These are phyloP conservation scores for Heteromyza rotundicornis DNA, from an alignment of 2,888 invertebrate genomes.

Conservation along the genomic window DNA sequence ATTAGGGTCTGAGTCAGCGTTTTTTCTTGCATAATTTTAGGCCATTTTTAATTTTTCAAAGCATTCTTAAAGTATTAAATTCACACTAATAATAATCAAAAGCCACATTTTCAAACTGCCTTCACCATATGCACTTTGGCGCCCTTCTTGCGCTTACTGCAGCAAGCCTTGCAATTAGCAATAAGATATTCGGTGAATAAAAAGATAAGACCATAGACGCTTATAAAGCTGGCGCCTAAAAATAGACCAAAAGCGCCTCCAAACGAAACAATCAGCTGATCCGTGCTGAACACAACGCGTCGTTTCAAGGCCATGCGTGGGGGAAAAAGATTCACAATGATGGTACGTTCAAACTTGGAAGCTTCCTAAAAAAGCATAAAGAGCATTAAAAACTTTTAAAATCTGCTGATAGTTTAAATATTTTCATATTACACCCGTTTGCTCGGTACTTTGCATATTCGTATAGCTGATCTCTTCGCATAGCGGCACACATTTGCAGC, in stretches of 20 bases:
- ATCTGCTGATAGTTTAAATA: not conserved
- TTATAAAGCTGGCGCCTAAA: constrained; percentile 60
- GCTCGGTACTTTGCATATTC: constrained; percentile 35
- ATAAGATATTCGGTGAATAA: constrained; percentile 34
- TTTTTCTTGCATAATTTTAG: no score
- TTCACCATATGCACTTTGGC: not conserved
- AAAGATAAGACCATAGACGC: constrained; percentile 43
- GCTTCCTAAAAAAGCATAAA: constrained; percentile 31
- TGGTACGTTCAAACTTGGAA: constrained; percentile 42
- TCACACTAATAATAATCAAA: no score
- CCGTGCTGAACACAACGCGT: constrained; percentile 55
- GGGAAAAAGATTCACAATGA: constrained; percentile 42
- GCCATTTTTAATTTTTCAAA: no score
- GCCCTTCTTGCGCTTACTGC: not conserved
- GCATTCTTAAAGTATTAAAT: no score
- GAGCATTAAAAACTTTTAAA: not conserved
- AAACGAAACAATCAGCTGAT: constrained; percentile 57
- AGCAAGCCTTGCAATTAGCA: constrained; percentile 27
- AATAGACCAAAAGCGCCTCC: constrained; percentile 60
- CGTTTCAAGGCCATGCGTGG: constrained; percentile 53
- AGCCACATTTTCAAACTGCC: no score
- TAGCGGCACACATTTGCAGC: constrained; percentile 47
- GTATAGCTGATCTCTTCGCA: constrained; percentile 47
- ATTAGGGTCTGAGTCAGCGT: no score
- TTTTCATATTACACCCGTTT: constrained; percentile 45